Evolutionary conservation across 2,797 vertebrate species (phyloP).

Genomic region (Dromococcyx pavoninus): DNA sequence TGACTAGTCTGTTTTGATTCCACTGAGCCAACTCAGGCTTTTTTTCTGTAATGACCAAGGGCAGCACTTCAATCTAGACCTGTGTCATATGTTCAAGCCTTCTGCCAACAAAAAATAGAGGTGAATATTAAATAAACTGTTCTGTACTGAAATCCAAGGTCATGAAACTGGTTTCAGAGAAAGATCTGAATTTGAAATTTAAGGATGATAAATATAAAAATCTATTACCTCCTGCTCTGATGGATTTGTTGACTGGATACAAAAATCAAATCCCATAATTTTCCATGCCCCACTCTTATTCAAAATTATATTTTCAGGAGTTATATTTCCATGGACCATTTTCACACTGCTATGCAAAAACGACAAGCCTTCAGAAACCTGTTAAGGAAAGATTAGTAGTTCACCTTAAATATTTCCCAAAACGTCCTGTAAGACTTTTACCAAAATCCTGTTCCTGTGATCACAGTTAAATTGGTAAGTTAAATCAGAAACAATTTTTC

Average conservation of each 20-base stretch:
- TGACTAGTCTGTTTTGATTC: not conserved
- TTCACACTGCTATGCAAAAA: slow-evolving; percentile 98
- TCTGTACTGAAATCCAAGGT: not conserved
- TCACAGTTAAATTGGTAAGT: not conserved
- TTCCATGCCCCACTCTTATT: slow-evolving; percentile 99
- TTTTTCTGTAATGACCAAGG: not conserved
- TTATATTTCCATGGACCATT: slow-evolving; percentile 97
- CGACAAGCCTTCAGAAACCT: slow-evolving; percentile 96
- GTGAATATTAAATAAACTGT: not conserved
- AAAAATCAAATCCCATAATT: slow-evolving; percentile 99
- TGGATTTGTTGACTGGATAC: slow-evolving; percentile 90
- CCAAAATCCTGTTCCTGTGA: not conserved
- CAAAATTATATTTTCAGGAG: slow-evolving; percentile 93
- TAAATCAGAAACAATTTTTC: not conserved
- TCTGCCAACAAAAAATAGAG: not conserved
- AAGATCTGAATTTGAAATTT: not conserved
- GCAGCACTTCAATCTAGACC: not conserved
- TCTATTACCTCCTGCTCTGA: slow-evolving; percentile 89
- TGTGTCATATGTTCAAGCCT: not conserved
- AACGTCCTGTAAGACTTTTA: not conserved
- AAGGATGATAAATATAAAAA: not conserved
- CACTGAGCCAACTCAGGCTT: not conserved
- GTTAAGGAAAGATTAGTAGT: slow-evolving; percentile 23
- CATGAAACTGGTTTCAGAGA: not conserved
- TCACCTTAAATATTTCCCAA: slow-evolving; percentile 28